phyloP scores from a whole-genome alignment of 2,888 invertebrate genomes.

The Ennomos erosarius region DNA sequence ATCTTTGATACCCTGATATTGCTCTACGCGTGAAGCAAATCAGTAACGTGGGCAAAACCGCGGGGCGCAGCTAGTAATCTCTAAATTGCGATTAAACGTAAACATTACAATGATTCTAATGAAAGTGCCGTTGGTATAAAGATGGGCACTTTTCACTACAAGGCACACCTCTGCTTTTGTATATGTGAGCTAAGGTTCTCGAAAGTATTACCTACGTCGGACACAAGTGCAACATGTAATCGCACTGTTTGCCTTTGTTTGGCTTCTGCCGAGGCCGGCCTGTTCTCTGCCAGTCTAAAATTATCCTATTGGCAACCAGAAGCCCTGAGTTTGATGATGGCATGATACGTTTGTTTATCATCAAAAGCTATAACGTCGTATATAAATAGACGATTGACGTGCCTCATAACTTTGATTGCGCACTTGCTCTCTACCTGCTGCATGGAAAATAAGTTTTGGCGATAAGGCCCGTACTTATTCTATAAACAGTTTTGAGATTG shows the following conservation, averaged over 20 bases:
- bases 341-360: constrained; percentile 20
- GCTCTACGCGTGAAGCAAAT: too few relatives aligned
- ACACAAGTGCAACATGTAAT: constrained; percentile 54
- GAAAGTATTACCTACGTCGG: constrained; percentile 46
- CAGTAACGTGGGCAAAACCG: too few relatives aligned
- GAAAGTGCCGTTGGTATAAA: too few relatives aligned
- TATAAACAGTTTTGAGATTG: too few relatives aligned
- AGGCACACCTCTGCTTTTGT: neutral
- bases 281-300: constrained; percentile 56
- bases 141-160: too few relatives aligned
- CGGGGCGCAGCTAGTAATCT: too few relatives aligned
- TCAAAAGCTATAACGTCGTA: constrained; percentile 39
- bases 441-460: neutral
- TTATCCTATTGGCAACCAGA: constrained; percentile 53
- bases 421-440: neutral
- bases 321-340: constrained; percentile 42
- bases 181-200: neutral
- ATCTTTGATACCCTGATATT: too few relatives aligned
- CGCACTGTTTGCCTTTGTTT: constrained; percentile 50
- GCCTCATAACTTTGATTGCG: constrained; percentile 17
- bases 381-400: constrained; percentile 41
- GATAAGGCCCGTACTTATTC: too few relatives aligned
- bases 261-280: constrained; percentile 70
- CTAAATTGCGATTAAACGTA: too few relatives aligned
- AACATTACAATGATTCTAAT: too few relatives aligned